These are phyloP conservation scores for Ceratoteleas bidentatus DNA, from an alignment of 1,140 invertebrate genomes.

Conservation along the genomic window DNA sequence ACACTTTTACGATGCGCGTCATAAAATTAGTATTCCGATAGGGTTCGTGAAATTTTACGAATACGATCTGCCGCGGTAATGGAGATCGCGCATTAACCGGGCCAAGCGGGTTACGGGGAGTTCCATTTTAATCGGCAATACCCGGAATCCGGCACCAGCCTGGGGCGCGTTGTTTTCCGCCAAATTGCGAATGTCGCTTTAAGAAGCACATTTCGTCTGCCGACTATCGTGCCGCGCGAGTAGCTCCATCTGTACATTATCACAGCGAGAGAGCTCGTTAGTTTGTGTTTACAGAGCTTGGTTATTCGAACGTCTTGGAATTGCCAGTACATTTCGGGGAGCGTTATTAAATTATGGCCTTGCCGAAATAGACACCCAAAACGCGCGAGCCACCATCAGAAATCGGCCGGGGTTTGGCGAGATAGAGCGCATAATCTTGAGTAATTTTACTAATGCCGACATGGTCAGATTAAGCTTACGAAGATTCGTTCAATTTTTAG, in stretches of 20 bases:
- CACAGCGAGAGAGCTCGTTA: constrained; percentile 12
- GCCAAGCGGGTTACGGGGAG: too few relatives aligned
- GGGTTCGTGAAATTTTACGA: constrained; percentile 1
- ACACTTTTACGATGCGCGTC: too few relatives aligned
- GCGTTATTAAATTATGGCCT: constrained; percentile 59
- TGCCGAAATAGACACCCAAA: constrained; percentile 45
- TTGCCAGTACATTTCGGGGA: constrained; percentile 41
- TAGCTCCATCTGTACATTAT: constrained; percentile 25
- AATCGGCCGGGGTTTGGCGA: constrained; percentile 21
- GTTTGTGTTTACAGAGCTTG: constrained; percentile 27
- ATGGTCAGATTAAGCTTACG: constrained; percentile 9
- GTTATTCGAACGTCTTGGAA: constrained; percentile 35
- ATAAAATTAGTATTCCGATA: too few relatives aligned
- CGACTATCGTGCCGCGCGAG: constrained; percentile 10
- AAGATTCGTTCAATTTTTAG: background rate
- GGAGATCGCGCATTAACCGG: too few relatives aligned
- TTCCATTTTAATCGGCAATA: too few relatives aligned
- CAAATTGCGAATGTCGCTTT: background rate
- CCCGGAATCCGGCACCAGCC: too few relatives aligned
- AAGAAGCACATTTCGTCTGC: constrained; percentile 1
- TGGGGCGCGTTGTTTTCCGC: too few relatives aligned
- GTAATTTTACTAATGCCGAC: constrained; percentile 40
- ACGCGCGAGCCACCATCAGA: constrained; percentile 16
- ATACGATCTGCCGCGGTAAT: too few relatives aligned
- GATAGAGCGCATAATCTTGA: constrained; percentile 42